phyloP scores from a whole-genome alignment of 2,888 invertebrate species.

The Arctia plantaginis region DNA sequence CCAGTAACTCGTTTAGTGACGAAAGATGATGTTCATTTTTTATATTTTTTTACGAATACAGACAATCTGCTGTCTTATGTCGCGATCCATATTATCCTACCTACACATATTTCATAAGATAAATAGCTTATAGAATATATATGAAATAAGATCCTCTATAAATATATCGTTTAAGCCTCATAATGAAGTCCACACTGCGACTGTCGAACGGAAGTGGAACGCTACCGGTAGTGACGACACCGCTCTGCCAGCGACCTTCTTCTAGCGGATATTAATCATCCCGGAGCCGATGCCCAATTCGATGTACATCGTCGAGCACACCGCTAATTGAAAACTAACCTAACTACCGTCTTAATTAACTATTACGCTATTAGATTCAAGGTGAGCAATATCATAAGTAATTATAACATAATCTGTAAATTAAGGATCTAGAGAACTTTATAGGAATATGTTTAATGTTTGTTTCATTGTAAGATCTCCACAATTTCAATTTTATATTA shows the following conservation, averaged over 20 bases:
- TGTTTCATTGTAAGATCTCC: neutral
- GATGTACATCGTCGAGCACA: conserved; percentile 51
- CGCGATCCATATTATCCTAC: too few relatives aligned
- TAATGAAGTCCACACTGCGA: conserved; percentile 65
- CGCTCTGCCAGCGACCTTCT: conserved; percentile 75
- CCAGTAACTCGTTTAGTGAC: too few relatives aligned
- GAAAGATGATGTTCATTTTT: too few relatives aligned
- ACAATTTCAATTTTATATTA: neutral
- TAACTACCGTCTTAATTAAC: conserved; percentile 22
- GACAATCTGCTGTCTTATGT: too few relatives aligned
- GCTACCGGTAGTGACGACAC: conserved; percentile 82
- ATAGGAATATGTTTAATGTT: neutral
- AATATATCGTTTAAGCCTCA: conserved; percentile 38
- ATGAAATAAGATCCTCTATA: neutral
- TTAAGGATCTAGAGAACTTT: neutral
- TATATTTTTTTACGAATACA: too few relatives aligned
- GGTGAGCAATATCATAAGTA: neutral
- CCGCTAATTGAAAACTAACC: conserved; percentile 70
- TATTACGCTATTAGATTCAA: conserved; percentile 9
- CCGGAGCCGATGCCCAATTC: conserved; percentile 60
- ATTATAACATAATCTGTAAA: neutral
- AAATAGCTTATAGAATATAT: neutral
- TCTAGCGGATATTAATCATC: conserved; percentile 84
- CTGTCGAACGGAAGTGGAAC: conserved; percentile 75
- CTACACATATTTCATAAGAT: neutral